A percentile compares a stretch with the other conserved stretches of the same genome.
Evolutionary conservation across 2,797 vertebrate genomes (phyloP).

Genomic region (Toxotes lorentzi): DNA sequence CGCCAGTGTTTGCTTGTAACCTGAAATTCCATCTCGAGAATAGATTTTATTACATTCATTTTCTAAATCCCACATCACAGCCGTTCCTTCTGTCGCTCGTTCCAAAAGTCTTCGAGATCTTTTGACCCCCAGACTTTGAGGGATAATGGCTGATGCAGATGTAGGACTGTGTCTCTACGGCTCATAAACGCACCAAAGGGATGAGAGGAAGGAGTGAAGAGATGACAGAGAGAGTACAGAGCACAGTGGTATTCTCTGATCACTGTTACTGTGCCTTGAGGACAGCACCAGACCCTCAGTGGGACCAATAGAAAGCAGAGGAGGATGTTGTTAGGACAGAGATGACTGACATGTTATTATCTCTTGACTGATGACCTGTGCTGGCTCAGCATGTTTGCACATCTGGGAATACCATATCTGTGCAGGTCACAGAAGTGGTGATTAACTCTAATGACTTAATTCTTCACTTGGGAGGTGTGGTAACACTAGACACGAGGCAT

Average conservation of each 20-base stretch:
- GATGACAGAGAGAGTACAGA: conserved; percentile 41
- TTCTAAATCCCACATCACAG: conserved; percentile 47
- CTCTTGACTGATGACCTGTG: conserved; percentile 15
- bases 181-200: conserved; percentile 56
- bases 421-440: conserved; percentile 26
- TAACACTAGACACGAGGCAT: conserved; percentile 23
- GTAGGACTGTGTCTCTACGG: conserved; percentile 49
- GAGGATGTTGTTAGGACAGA: conserved; percentile 12
- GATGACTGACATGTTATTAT: conserved; percentile 50
- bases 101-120: conserved; percentile 30
- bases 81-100: conserved; percentile 15
- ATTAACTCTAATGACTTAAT: conserved; percentile 55
- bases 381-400: conserved; percentile 51
- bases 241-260: conserved; percentile 44
- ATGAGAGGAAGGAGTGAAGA: conserved; percentile 32
- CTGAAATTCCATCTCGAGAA: conserved; percentile 40
- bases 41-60: conserved; percentile 36
- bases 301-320: conserved; percentile 36
- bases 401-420: conserved; percentile 58
- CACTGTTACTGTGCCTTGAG: conserved; percentile 42
- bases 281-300: conserved; percentile 37
- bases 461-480: conserved; percentile 41
- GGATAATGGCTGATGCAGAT: conserved; percentile 68
- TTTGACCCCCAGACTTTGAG: conserved; percentile 38
- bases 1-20: conserved; percentile 18